These are phyloP conservation scores for Drosophila asahinai DNA, from an alignment of 1,140 invertebrate species.

Conservation along the genomic window DNA sequence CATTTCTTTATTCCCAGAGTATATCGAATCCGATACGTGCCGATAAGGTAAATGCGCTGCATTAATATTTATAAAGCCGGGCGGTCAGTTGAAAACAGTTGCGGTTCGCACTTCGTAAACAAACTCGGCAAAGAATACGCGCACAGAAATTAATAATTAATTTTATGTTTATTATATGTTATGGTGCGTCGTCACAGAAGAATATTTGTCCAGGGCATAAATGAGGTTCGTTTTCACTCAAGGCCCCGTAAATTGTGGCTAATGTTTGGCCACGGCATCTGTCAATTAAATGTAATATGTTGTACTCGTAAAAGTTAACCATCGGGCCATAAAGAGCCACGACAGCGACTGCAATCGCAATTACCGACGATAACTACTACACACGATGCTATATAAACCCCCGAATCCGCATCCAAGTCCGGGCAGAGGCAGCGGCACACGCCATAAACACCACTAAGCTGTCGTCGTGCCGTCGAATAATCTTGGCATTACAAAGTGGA, in stretches of 20 bases:
- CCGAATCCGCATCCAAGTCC: too few relatives aligned
- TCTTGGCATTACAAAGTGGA: conserved; percentile 52
- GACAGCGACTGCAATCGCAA: conserved; percentile 51
- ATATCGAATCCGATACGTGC: conserved; percentile 43
- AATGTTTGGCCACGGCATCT: conserved; percentile 28
- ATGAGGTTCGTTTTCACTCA: conserved; percentile 36
- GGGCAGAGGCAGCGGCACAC: conserved; percentile 19
- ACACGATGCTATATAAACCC: conserved; percentile 14
- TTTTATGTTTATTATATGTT: conserved; percentile 25
- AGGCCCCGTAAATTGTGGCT: neutral
- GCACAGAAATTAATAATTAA: conserved; percentile 44
- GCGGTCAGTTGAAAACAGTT: conserved; percentile 24
- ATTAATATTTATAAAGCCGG: conserved; percentile 42
- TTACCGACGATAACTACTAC: conserved; percentile 42
- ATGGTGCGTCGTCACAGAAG: conserved; percentile 13
- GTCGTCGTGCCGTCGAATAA: conserved; percentile 52
- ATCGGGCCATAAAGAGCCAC: conserved; percentile 51
- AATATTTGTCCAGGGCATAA: conserved; percentile 24
- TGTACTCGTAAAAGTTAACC: conserved; percentile 60
- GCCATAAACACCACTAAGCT: conserved; percentile 45
- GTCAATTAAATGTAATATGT: conserved; percentile 76
- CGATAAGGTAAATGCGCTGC: conserved; percentile 42
- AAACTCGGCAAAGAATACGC: conserved; percentile 12
- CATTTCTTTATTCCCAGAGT: conserved; percentile 36
- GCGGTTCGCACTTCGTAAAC: conserved; percentile 39